Percentiles rank a stretch among this genome's conserved stretches.
Conservation (phyloP, 2,888 invertebrate species). For the Cosmopolites sordidus region DNA sequence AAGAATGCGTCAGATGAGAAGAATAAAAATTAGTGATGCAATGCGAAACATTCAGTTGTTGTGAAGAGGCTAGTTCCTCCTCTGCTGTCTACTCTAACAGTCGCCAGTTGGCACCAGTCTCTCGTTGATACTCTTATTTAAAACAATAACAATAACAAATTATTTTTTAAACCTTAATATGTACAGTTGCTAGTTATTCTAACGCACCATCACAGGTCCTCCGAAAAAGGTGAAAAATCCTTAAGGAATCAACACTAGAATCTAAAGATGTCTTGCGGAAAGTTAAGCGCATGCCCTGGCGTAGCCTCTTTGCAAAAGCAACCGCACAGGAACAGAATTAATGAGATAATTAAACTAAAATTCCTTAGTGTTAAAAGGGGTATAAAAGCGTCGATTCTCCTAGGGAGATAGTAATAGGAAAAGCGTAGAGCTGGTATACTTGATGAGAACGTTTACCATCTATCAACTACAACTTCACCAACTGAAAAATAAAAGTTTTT, state of each 20-base stretch:
- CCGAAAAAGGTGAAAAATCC: conserved; percentile 22
- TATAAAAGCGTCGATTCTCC: conserved; percentile 37
- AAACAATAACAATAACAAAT: conserved; percentile 31
- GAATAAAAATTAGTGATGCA: conserved; percentile 17
- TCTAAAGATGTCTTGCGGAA: conserved; percentile 18
- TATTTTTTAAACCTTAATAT: conserved; percentile 30
- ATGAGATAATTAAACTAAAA: conserved; percentile 12
- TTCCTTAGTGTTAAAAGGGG: conserved; percentile 32
- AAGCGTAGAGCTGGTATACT: conserved; percentile 36
- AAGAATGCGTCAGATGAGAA: not conserved
- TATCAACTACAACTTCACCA: conserved; percentile 68
- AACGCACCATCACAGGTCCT: conserved; percentile 44
- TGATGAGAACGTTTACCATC: conserved; percentile 54
- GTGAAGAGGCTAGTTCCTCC: conserved; percentile 41
- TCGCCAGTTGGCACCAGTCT: conserved; percentile 39
- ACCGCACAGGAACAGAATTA: conserved; percentile 7
- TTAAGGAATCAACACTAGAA: conserved; percentile 24
- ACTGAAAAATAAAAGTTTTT: conserved; percentile 54
- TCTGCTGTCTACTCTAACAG: conserved; percentile 32
- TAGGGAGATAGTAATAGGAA: conserved; percentile 31
- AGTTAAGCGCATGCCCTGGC: conserved; percentile 6
- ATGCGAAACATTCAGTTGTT: conserved; percentile 41
- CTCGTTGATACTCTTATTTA: conserved; percentile 23
- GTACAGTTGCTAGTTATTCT: conserved; percentile 33
- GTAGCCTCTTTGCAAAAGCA: conserved; percentile 15